phyloP scores from a whole-genome alignment of 2,113 vertebrate species.

The Scartelaos histophorus region DNA sequence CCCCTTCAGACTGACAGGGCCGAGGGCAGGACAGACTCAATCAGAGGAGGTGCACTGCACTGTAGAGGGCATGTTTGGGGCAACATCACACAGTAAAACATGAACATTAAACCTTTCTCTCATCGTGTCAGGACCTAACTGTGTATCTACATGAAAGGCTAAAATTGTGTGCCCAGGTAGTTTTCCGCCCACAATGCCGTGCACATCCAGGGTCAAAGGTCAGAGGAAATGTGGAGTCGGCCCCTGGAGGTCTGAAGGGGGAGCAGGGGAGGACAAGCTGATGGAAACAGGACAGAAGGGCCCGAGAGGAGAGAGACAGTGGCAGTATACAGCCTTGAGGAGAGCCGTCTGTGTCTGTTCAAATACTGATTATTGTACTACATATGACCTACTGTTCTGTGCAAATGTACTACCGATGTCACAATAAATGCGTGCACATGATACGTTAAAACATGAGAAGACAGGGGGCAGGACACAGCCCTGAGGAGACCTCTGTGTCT shows the following conservation, averaged over 20 bases:
- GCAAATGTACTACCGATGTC: background rate
- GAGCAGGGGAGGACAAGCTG: slow-evolving; percentile 90
- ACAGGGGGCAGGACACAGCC: background rate
- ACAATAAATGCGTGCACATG: no score
- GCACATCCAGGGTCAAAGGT: slow-evolving; percentile 74
- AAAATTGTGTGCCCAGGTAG: slow-evolving; percentile 78
- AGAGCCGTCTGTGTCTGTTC: slow-evolving; percentile 17
- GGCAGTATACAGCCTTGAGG: slow-evolving; percentile 47
- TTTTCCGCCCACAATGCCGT: slow-evolving; percentile 85
- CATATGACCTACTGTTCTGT: background rate
- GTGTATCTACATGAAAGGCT: slow-evolving; percentile 18
- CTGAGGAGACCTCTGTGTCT: background rate
- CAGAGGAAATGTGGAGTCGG: slow-evolving; percentile 48
- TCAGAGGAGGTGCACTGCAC: slow-evolving; percentile 80
- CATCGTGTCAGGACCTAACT: slow-evolving; percentile 10
- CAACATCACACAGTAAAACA: slow-evolving; percentile 60
- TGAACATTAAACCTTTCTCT: slow-evolving; percentile 37
- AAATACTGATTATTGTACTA: background rate
- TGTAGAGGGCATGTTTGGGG: slow-evolving; percentile 77
- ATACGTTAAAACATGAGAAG: no score
- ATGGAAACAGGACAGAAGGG: slow-evolving; percentile 81
- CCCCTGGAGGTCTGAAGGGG: slow-evolving; percentile 86
- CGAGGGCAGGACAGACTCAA: slow-evolving; percentile 69
- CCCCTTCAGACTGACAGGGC: slow-evolving; percentile 86
- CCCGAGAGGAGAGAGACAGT: slow-evolving; percentile 64